Evolutionary conservation across 2,888 invertebrate species (phyloP), one percentile per base, ranked within the genome.

Genomic region (Ichneumoninae sp.): DNA sequence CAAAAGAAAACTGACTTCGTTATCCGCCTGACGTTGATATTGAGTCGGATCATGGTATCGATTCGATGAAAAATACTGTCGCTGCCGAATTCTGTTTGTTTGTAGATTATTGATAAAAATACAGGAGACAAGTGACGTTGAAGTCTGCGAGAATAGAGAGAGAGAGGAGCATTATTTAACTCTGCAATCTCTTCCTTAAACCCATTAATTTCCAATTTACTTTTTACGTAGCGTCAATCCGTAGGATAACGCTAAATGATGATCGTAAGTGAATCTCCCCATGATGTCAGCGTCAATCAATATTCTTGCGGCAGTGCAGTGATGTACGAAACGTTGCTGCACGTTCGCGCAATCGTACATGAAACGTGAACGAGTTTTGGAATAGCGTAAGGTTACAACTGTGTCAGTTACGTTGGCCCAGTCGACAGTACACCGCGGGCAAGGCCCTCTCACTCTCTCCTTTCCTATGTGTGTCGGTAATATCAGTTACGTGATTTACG

Each of bases 401-500:
- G 74, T 30, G 74, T n/a, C 47, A 65, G 33, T 66, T 65, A 33
- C 10, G 47, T 60, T 36, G 33, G 69, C n/a, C 50, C 47, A 19
- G 60, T 33, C 26, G 69, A 50, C 19, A 13, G 76, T 54, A 47
- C n/a, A 50, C 30, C 73, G 60, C 60, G 77, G 47, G 54, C 40
- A 40, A 36, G 33, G 47, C 47, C 47, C 26, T 47, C 26, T n/a
- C 50, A 13, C 40, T 26, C 71, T 36, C 8, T 50, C 65, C 6
- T 44, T 19, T 22, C 26, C 71, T 33, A 22, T 74, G 69, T 57
- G 74, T 70, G 66, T 85, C 74, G 83, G 81, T 81, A 88, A 87
- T 91, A 90, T 90, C 89, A 88, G 87, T 88, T 85, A 83, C 78
- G 87, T 89, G 89, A 92, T 90, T 91, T 90, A 90, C 87, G 88